A percentile compares a stretch with the other conserved stretches of the same genome.
Conservation (phyloP, 2,797 vertebrate genomes). For the Harpagifer antarcticus region DNA sequence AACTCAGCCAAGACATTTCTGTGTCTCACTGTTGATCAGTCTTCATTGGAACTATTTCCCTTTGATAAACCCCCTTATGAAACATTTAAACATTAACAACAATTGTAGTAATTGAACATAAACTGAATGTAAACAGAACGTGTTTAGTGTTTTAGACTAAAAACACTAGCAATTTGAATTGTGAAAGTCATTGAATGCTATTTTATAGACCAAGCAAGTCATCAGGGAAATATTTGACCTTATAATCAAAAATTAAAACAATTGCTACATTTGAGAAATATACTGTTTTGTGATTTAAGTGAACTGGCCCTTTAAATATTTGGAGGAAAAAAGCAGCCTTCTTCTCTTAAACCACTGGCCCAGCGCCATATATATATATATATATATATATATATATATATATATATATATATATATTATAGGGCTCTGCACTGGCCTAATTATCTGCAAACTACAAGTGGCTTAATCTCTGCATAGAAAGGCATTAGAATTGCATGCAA, state of each 20-base stretch:
- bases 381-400: no score
- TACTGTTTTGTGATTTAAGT: background rate
- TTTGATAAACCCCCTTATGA: no score
- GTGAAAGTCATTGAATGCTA: background rate
- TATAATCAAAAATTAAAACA: background rate
- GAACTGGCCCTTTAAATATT: constrained; percentile 22
- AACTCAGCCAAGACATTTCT: background rate
- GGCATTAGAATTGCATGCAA: constrained; percentile 45
- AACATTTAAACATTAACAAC: no score
- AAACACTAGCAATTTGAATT: background rate
- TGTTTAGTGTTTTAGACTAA: background rate
- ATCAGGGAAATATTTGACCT: background rate
- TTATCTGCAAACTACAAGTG: constrained; percentile 54
- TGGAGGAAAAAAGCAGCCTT: constrained; percentile 3
- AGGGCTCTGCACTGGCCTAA: constrained; percentile 20
- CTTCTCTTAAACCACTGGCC: constrained; percentile 43
- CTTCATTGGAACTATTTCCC: no score
- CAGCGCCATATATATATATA: no score
- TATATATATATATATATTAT: no score
- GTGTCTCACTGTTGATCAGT: background rate
- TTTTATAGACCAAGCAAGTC: background rate
- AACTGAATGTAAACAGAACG: background rate
- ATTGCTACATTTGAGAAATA: background rate
- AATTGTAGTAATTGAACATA: no score
- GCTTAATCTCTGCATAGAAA: constrained; percentile 62